Evolutionary conservation across 1,140 invertebrate species (phyloP).

Genomic region (Anagrus nilaparvatae): DNA sequence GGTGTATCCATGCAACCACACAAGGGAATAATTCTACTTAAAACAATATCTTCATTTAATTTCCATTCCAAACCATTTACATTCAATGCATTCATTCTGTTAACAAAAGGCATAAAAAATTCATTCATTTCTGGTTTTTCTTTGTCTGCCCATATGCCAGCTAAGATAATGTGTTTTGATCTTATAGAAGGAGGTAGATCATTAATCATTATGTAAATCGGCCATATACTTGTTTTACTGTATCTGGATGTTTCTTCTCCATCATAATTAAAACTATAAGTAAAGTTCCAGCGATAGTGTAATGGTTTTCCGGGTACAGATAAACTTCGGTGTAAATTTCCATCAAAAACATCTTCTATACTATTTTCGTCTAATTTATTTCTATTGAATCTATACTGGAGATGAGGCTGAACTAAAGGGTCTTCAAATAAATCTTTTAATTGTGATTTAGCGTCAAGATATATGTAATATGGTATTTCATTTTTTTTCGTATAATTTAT

Average conservation of each 20-base stretch:
- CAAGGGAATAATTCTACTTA: slow-evolving; percentile 12
- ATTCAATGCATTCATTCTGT: slow-evolving; percentile 12
- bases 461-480: not conserved
- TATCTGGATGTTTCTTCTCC: slow-evolving; percentile 15
- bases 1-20: slow-evolving; percentile 16
- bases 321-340: slow-evolving; percentile 2
- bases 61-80: slow-evolving; percentile 9
- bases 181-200: slow-evolving; percentile 5
- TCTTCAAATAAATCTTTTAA: not conserved
- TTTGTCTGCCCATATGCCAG: slow-evolving; percentile 15
- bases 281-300: slow-evolving; percentile 8
- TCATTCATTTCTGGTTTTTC: slow-evolving; percentile 16
- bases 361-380: not conserved
- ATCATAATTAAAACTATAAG: slow-evolving; percentile 16
- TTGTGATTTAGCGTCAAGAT: not conserved
- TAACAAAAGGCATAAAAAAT: slow-evolving; percentile 13
- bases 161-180: slow-evolving; percentile 13
- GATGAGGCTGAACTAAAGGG: not conserved
- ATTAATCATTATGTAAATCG: slow-evolving; percentile 14
- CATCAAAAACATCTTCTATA: slow-evolving; percentile 12
- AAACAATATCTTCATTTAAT: slow-evolving; percentile 1
- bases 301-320: slow-evolving; percentile 3
- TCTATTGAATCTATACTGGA: slow-evolving; percentile 1
- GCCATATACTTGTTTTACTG: slow-evolving; percentile 15
- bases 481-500: not conserved